Evolutionary conservation across 2,888 invertebrate species (phyloP), one percentile per base, ranked within the genome.

Genomic region (Chrysolina haemoptera): DNA sequence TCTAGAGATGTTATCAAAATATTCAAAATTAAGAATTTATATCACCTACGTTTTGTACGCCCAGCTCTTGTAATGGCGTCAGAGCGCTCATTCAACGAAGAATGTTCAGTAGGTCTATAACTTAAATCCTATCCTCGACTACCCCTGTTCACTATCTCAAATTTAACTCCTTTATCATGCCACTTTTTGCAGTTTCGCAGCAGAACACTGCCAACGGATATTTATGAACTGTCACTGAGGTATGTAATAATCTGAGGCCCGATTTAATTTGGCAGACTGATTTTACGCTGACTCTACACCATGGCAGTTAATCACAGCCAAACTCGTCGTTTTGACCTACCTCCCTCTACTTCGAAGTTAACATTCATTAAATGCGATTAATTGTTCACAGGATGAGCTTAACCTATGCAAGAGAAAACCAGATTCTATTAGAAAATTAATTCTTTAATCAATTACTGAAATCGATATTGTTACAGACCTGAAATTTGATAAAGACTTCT

Each of bases 201-300:
- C 59, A 62, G 43, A 68, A 6, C n/a, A 59, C 70, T 71, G 81
- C 79, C 82, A 82, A 79, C 80, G 83, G 89, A 90, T 91, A 92
- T 92, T 91, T 92, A 91, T 91, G 91, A 91, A 91, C 91, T 90
- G 90, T 91, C 91, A 91, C 91, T 90, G 90, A 91, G 91, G 91
- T 91, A 91, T 92, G 91, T 91, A 92, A 92, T 92, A 92, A 92
- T 91, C 91, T 91, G 91, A 90, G 90, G 90, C 90, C 88, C 91
- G 92, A 92, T 92, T 92, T 92, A 92, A 92, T 92, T 92, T 92
- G 91, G 91, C 89, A 90, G 91, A 91, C 91, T 91, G 91, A 92
- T 92, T 92, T 92, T 90, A 91, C 91, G 90, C 90, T 90, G 90
- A 88, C 87, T 86, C 87, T 85, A 86, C 85, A 85, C 85, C 85